phyloP scores from a whole-genome alignment of 2,113 vertebrate genomes.

The Laterallus jamaicensis region DNA sequence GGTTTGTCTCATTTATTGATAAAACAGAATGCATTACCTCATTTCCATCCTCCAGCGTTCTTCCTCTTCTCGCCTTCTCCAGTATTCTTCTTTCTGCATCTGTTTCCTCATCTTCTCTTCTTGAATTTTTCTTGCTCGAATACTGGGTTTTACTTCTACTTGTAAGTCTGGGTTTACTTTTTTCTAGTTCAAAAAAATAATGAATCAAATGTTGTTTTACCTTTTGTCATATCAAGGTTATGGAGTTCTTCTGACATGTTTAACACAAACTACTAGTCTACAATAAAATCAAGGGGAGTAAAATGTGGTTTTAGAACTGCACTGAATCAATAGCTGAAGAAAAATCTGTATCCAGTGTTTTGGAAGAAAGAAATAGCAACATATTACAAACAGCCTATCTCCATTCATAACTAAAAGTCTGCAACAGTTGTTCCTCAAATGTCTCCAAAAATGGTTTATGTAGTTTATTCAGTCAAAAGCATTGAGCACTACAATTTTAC shows the following conservation, averaged over 20 bases:
- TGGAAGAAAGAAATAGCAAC: neutral
- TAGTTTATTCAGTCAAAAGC: neutral
- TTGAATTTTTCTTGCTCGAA: constrained; percentile 92
- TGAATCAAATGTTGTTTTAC: neutral
- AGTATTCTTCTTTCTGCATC: constrained; percentile 96
- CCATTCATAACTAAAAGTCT: neutral
- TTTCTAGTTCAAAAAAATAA: constrained; percentile 80
- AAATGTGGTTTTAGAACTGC: neutral
- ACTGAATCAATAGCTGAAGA: neutral
- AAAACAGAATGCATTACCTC: constrained; percentile 73
- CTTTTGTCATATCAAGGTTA: neutral
- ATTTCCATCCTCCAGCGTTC: constrained; percentile 97
- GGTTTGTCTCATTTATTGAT: neutral
- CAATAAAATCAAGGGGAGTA: neutral
- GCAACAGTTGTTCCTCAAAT: neutral
- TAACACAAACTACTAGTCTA: neutral
- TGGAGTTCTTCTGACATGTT: neutral
- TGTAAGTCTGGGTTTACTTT: constrained; percentile 96
- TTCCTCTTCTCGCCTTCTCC: constrained; percentile 92
- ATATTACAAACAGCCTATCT: neutral
- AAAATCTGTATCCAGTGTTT: neutral
- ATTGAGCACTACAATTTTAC: neutral
- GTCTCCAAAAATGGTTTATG: neutral
- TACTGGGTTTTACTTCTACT: constrained; percentile 95
- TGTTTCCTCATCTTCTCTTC: constrained; percentile 97